A percentile compares a stretch with the other conserved stretches of the same genome.
phyloP scores from a whole-genome alignment of 2,113 vertebrate species.

The Mesoclemmys tuberculata region DNA sequence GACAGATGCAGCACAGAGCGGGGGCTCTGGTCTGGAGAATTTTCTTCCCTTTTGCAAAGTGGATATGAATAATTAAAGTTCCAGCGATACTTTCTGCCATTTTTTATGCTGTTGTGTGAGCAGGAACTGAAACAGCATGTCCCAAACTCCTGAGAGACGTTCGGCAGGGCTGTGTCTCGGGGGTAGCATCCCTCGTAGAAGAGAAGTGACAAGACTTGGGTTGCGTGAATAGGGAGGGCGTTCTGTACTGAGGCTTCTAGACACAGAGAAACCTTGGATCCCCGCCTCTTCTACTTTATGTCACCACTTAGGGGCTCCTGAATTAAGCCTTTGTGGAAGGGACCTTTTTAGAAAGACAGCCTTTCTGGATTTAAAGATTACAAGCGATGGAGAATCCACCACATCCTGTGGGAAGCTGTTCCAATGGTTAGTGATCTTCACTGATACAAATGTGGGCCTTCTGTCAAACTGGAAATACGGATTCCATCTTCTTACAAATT shows the following conservation, averaged over 20 bases:
- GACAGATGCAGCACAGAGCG: neutral
- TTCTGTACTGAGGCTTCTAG: neutral
- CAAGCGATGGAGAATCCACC: neutral
- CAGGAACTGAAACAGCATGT: neutral
- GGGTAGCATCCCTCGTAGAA: neutral
- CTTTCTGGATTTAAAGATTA: neutral
- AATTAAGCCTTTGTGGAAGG: neutral
- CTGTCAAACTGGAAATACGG: neutral
- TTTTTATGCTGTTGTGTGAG: neutral
- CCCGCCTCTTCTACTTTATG: neutral
- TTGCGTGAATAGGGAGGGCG: neutral
- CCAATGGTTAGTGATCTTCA: neutral
- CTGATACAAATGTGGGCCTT: neutral
- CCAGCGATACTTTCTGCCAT: neutral
- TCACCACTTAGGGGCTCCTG: neutral
- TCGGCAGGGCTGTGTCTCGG: neutral
- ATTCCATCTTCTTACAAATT: neutral
- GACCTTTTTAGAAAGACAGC: neutral
- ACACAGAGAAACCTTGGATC: neutral
- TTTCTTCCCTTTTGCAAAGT: neutral
- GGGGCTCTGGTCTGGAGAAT: neutral
- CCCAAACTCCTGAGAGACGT: neutral
- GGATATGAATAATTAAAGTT: neutral
- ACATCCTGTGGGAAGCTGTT: neutral
- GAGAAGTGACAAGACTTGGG: neutral